Base-by-base conservation (phyloP, 2,797 vertebrate genomes). In the Pangasius larnaudii region DNA sequence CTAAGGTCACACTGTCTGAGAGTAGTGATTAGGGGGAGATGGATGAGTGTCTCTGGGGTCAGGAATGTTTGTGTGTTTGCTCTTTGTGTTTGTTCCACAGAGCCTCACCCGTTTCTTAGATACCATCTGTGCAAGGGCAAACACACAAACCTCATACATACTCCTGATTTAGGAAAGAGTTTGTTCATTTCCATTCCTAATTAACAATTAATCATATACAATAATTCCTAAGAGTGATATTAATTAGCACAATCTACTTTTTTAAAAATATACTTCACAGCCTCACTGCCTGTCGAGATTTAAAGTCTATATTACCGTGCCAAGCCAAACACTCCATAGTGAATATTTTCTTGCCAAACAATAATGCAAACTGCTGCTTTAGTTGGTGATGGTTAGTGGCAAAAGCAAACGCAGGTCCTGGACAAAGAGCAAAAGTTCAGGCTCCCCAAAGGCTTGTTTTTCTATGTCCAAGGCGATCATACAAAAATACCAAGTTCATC, bases 61-160 rank as follows among this genome's bases (percentile, higher is more conserved):
- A 94, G 92, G 86, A 88, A 93, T 95, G 95, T 95, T 96, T 95
- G 94, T 95, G 93, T 96, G 95, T 96, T 96, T 96, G 94, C 94
- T 94, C 95, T 96, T 90, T 88, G 89, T 95, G 95, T 96, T 96
- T 96, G 95, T 91, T 92, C 90, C 94, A 92, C 93, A 94, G 92
- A 92, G 92, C 85, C 86, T 74, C 88, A 79, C 24, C n/a, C 11
- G 80, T 59, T 88, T 92, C 89, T 92, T 94, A 94, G 94, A 95
- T 94, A 93, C 94, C 95, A 96, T 95, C 94, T 95, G 95, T 94
- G 92, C 92, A 88, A 86, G 93, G 94, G 95, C 90, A 93, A 85
- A 81, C 74, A 78, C 74, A 79, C 61, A 42, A 46, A 79, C 75
- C 67, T 49, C 42, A 49, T 33, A 19, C 42, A 67, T 49, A n/a